These are phyloP conservation scores for Acanthaster planci DNA, from an alignment of 35 echinoderm and acorn worm species.

Conservation along the genomic window DNA sequence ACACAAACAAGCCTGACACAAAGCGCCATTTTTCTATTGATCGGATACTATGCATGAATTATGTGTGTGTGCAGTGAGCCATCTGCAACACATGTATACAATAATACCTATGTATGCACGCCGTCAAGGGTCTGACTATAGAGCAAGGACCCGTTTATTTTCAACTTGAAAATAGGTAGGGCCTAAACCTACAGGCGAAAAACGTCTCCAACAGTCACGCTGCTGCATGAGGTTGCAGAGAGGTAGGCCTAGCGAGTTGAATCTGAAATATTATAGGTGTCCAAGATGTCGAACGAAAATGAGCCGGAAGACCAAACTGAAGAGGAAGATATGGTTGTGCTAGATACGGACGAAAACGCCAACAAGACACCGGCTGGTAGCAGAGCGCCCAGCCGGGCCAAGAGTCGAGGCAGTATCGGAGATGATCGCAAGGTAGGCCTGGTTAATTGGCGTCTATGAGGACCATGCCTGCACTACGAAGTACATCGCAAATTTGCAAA, in stretches of 20 bases:
- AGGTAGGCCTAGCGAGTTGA: too few relatives aligned
- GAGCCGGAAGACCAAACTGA: constrained; percentile 15
- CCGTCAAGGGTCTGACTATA: too few relatives aligned
- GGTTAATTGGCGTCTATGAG: too few relatives aligned
- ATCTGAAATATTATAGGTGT: neutral
- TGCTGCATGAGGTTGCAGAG: neutral
- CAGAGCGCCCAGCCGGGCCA: constrained; percentile 87
- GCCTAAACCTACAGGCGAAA: too few relatives aligned
- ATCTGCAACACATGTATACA: neutral
- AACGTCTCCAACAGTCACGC: too few relatives aligned
- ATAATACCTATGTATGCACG: neutral
- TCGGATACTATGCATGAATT: too few relatives aligned
- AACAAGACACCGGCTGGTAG: constrained; percentile 46
- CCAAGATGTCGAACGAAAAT: constrained; percentile 13
- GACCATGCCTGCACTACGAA: too few relatives aligned
- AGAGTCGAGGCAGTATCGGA: constrained; percentile 91
- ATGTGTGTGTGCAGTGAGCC: neutral
- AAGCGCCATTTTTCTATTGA: constrained; percentile 8
- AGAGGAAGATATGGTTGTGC: neutral
- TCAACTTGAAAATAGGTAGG: too few relatives aligned
- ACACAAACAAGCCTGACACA: neutral
- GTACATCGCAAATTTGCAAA: too few relatives aligned
- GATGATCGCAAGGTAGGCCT: constrained; percentile 80
- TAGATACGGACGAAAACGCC: constrained; percentile 12
- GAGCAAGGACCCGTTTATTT: too few relatives aligned